These are phyloP conservation scores for Trididemnum nubilum DNA, from an alignment of 23 tunicate genomes.

Conservation along the genomic window DNA sequence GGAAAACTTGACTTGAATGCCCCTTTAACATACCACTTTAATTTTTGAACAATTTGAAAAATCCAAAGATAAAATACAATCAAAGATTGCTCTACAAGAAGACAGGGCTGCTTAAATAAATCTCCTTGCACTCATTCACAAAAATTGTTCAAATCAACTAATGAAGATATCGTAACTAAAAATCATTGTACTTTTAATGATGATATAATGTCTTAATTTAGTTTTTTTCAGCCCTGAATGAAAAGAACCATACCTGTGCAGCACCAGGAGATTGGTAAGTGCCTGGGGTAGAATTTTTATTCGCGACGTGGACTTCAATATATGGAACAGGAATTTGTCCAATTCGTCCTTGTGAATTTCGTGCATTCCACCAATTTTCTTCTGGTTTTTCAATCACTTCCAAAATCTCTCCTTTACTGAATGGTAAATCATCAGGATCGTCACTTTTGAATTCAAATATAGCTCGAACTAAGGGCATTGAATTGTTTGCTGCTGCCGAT, in stretches of 20 bases:
- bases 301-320: conserved; percentile 62
- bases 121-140: too few relatives aligned
- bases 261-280: conserved; percentile 64
- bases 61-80: too few relatives aligned
- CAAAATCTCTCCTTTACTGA: conserved; percentile 86
- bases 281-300: conserved; percentile 70
- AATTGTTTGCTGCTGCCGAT: not conserved
- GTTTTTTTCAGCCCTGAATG: too few relatives aligned
- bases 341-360: conserved; percentile 75
- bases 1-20: too few relatives aligned
- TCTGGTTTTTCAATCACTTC: conserved; percentile 93
- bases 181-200: too few relatives aligned
- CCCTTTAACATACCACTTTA: too few relatives aligned
- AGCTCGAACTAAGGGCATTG: conserved; percentile 59
- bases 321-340: conserved; percentile 99
- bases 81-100: too few relatives aligned
- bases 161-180: too few relatives aligned
- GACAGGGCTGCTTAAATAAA: too few relatives aligned
- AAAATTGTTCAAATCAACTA: too few relatives aligned
- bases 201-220: too few relatives aligned
- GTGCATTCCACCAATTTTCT: conserved; percentile 98
- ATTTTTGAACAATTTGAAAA: too few relatives aligned
- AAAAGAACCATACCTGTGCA: conserved; percentile 1
- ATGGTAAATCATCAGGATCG: conserved; percentile 93
- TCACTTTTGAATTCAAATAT: conserved; percentile 89